Evolutionary conservation across 2,797 vertebrate species (phyloP), one percentile per base, ranked within the genome.

Genomic region (Macrochelys suwanniensis): DNA sequence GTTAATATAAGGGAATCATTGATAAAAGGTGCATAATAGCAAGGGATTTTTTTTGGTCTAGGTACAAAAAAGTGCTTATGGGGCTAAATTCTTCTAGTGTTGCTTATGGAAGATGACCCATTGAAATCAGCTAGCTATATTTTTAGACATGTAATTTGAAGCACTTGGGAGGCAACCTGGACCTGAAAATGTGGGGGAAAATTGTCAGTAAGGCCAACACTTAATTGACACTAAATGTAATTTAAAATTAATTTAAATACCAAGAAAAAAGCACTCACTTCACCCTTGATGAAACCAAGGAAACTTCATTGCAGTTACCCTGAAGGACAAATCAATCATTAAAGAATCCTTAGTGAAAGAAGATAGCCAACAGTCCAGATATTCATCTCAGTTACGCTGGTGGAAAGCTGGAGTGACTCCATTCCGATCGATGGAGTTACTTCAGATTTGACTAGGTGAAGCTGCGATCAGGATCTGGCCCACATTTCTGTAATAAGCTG

Each of bases 161-260:
- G 65, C 71, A 76, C 37, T 45, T 45, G 71, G 71, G 71, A 74
- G 42, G 25, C 21, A 74, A 81, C 0, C 0, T 28, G 45, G 16
- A 31, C 6, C 5, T 37, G 53, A 65, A 71, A 74, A 11, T 19
- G 51, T 74, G 16, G 65, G 54, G 65, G 4, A 1, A 17, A 2
- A 17, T 0, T 45, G 25, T 2, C 16, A 85, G 2, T 11, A 82
- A 53, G 85, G 33, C 13, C 2, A 23, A 0, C 82, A 93, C 74
- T 89, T 74, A 74, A 45, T 4, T 85, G 9, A 11, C 37, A 4
- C 6, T 56, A 5, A 1, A 1, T 80, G 83, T 89, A 76, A 77
- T 53, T 68, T 68, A 61, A 61, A 61, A 61, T 61, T 61, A 68
- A 68, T 68, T 80, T 33, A 57, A 90, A 83, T 31, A 83, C 5